Base-by-base conservation (phyloP, 2,888 invertebrate species). In the Corbicula japonica region DNA sequence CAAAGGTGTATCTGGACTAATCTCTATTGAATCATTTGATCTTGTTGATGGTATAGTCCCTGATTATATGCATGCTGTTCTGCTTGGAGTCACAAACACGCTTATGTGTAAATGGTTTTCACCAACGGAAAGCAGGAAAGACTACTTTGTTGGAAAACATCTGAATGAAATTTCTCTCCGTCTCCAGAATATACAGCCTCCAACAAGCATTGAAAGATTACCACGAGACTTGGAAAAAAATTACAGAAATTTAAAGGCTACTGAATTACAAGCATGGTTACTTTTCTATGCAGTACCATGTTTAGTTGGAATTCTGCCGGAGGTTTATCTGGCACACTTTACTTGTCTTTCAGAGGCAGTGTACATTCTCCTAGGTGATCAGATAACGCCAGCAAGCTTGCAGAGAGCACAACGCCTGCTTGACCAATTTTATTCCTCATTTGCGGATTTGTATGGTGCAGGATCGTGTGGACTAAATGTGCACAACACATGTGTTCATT, bases 91-190 rank as follows among this genome's bases (percentile, higher is more conserved):
- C 2, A 68, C 61, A 32, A 80, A 69, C 21, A 50, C 18, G 12
- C 21, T 81, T 2, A 30, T 82, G 69, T 35, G 34, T 21, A 71
- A 71, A 61, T 79, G 75, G 77, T 81, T 81, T 52, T 78, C 74
- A 52, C 63, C 75, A 38, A 71, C 69, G 23, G 18, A 69, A 21
- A 44, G 56, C 5, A 34, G 52, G n/a, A 72, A 65, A 23, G 28
- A 28, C n/a, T 79, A 60, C 26, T 83, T 73, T 58, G 44, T 82
- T 54, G 79, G 79, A 18, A 79, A 82, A 18, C 12, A 73, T 68
- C 23, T 75, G 18, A 68, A 69, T 48, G 34, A 46, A 58, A 38
- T 66, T 44, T 74, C 66, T 5, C 8, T 5, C 5, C 63, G 65
- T 34, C 65, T 73, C 38, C 46, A 56, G 35, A 73, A 65, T 56